These are phyloP conservation scores for Gobionotothen gibberifrons DNA, from an alignment of 2,797 vertebrate species.

Conservation along the genomic window DNA sequence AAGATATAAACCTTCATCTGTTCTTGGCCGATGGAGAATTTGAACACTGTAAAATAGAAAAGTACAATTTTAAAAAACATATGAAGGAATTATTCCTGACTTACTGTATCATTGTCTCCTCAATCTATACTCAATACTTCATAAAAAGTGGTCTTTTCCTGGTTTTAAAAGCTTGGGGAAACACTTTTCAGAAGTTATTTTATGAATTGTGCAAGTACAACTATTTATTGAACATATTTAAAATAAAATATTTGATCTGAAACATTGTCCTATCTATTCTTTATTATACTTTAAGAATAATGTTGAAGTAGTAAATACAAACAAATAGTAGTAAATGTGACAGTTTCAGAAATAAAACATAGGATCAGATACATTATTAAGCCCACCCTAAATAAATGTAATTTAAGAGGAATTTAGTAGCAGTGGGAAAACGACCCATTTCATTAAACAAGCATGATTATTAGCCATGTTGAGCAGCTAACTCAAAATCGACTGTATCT, in stretches of 20 bases:
- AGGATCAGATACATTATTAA: not conserved
- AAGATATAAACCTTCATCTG: conserved; percentile 16
- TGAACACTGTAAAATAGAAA: not conserved
- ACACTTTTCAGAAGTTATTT: too few relatives aligned
- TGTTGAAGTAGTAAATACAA: not conserved
- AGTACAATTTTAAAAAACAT: not conserved
- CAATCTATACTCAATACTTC: too few relatives aligned
- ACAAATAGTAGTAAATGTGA: not conserved
- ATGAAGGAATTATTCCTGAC: not conserved
- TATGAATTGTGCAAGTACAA: not conserved
- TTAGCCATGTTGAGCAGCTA: not conserved
- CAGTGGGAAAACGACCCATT: not conserved
- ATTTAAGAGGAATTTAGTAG: not conserved
- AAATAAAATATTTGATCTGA: not conserved
- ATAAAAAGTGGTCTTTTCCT: not conserved
- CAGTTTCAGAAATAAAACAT: not conserved
- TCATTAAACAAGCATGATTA: not conserved
- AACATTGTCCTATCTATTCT: not conserved
- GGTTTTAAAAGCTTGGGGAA: not conserved
- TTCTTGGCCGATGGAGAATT: conserved; percentile 18
- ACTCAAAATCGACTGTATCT: too few relatives aligned
- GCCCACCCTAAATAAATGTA: not conserved
- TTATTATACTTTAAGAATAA: not conserved
- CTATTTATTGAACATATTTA: not conserved
- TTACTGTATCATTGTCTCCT: too few relatives aligned